These are phyloP conservation scores for Pinna nobilis DNA, from an alignment of 1,140 invertebrate genomes.

Conservation along the genomic window DNA sequence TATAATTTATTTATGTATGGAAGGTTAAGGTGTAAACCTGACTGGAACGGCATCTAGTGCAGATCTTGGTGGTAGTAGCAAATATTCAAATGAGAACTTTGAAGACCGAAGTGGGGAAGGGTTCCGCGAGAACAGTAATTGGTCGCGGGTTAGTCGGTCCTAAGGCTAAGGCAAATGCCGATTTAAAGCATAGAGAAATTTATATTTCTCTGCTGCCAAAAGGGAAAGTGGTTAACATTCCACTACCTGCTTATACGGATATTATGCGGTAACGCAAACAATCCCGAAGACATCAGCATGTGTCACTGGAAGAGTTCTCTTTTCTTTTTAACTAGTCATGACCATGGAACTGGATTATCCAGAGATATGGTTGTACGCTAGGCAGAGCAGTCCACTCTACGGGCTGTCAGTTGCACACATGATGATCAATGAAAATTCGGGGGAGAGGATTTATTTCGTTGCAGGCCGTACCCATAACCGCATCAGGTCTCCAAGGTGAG, in stretches of 20 bases:
- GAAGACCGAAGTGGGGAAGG: conserved; percentile 85
- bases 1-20: conserved; percentile 79
- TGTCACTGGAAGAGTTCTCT: conserved; percentile 87
- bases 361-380: conserved; percentile 69
- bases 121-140: conserved; percentile 76
- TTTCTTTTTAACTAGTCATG: conserved; percentile 80
- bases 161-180: conserved; percentile 74
- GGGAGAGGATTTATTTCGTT: conserved; percentile 80
- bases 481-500: conserved; percentile 92
- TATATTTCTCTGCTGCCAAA: conserved; percentile 62
- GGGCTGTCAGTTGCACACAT: conserved; percentile 75
- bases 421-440: conserved; percentile 85
- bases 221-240: conserved; percentile 78
- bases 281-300: conserved; percentile 82
- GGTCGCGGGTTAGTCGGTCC: conserved; percentile 90
- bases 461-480: conserved; percentile 85
- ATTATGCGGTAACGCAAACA: conserved; percentile 79
- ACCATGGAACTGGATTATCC: conserved; percentile 80
- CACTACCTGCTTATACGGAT: conserved; percentile 67
- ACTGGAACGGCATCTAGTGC: conserved; percentile 86
- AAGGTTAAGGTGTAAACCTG: conserved; percentile 85
- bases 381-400: conserved; percentile 71
- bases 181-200: conserved; percentile 55
- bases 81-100: conserved; percentile 89
- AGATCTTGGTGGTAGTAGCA: conserved; percentile 93